Base-by-base conservation (phyloP, 2,113 vertebrate genomes). In the Alexandromys fortis region DNA sequence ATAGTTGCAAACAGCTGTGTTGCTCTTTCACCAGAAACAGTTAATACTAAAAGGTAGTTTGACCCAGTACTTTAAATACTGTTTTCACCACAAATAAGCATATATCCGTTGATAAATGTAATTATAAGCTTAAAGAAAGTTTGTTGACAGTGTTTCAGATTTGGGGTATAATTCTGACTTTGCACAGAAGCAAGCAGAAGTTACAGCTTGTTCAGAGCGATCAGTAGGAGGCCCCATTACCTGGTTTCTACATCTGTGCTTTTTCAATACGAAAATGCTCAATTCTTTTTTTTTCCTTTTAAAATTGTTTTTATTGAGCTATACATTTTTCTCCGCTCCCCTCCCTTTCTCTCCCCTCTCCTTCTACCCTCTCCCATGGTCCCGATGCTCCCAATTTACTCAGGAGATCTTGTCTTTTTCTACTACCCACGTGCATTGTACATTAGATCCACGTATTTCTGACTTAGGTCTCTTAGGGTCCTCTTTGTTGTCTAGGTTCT, bases 81-180 rank as follows among this genome's bases (percentile, higher is more conserved):
- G 42, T 89, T 94, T 94, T 92, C 42, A 86, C n/a, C 81, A 58
- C 24, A 75, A 91, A 67, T 61, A 82, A 91, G 58, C 35, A 49
- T 72, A 75, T 42, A 85, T 65, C 12, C 35, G 3, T 76, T 94
- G 79, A 89, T 89, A 86, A 91, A 77, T 55, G 52, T 24, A 89
- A 14, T 76, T 61, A 87, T 35, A 86, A 95, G 13, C 1, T 90
- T 73, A 55, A 72, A 72, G 49, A 45, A 70, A 19, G 30, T 67
- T 78, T 24, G 38, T 28, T 86, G 65, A 92, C 77, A 91, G 24
- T 86, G 58, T 94, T 63, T 93, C 88, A 89, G 49, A 47, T 45
- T 52, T 90, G 35, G n/a, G 22, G 81, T 90, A 77, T 22, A 45
- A 86, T 79, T 72, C 67, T 35, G 14, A 86, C 63, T 90, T 92